These are phyloP conservation scores for Tachycineta bicolor DNA, from an alignment of 2,113 vertebrate species.

Conservation along the genomic window DNA sequence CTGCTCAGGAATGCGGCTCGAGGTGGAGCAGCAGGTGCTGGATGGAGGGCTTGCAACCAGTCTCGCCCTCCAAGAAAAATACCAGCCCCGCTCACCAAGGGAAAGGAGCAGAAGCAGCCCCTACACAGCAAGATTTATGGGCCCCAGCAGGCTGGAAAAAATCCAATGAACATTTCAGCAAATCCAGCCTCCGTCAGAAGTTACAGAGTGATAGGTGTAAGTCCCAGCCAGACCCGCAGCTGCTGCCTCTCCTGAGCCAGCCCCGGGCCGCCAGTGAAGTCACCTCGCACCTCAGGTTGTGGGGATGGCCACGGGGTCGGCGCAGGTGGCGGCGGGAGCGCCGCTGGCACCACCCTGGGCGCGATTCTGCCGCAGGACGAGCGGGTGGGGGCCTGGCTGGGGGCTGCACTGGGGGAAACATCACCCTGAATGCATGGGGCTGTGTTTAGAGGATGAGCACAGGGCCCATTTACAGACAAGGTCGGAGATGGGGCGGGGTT, in stretches of 20 bases:
- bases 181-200: conserved; percentile 49
- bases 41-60: conserved; percentile 7
- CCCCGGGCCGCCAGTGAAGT: not conserved
- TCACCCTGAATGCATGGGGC: not conserved
- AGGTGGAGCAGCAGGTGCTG: conserved; percentile 61
- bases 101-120: conserved; percentile 41
- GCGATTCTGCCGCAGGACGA: not conserved
- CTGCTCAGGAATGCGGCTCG: conserved; percentile 27
- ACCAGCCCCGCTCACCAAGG: not conserved
- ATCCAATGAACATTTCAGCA: conserved; percentile 64
- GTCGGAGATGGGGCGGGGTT: not conserved
- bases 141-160: conserved; percentile 48
- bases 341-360: fast-evolving
- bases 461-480: not conserved
- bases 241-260: not conserved
- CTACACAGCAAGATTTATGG: conserved; percentile 55
- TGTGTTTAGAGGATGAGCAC: not conserved
- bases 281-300: not conserved
- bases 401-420: not conserved
- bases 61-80: conserved; percentile 68
- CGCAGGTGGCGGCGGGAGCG: not conserved
- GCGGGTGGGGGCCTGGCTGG: not conserved
- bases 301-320: not conserved
- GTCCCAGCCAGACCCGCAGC: conserved; percentile 1
- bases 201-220: conserved; percentile 50